Conservation (phyloP, 2,113 vertebrate species). For the Hemiscyllium ocellatum region DNA sequence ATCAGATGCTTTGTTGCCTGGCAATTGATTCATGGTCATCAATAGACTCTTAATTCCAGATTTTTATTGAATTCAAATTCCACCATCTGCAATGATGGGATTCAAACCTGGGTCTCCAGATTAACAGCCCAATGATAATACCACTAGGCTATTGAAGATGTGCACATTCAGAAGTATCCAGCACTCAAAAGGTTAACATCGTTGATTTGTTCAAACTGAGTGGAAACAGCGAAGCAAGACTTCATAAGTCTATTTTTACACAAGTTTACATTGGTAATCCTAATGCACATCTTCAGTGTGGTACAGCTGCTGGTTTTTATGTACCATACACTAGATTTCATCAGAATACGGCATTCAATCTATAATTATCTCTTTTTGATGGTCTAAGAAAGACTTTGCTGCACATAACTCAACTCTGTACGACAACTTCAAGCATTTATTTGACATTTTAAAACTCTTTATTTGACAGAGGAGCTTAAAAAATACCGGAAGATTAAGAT, state of each 20-base stretch:
- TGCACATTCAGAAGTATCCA: background rate
- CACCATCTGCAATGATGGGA: too few relatives aligned
- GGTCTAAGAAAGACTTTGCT: background rate
- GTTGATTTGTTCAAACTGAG: background rate
- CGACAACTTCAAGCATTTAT: constrained; percentile 2
- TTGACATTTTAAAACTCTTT: constrained; percentile 27
- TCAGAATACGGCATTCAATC: background rate
- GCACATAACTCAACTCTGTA: background rate
- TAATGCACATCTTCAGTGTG: background rate
- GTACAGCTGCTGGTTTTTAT: background rate
- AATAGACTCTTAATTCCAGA: too few relatives aligned
- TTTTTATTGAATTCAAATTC: too few relatives aligned
- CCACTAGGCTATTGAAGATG: background rate
- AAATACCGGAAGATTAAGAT: constrained; percentile 2
- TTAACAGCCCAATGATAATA: too few relatives aligned
- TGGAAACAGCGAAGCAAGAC: background rate
- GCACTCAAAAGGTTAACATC: background rate
- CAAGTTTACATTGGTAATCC: background rate
- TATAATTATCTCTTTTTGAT: constrained; percentile 3
- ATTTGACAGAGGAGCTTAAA: background rate
- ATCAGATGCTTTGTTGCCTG: too few relatives aligned
- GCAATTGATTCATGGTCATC: too few relatives aligned
- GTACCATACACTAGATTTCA: background rate
- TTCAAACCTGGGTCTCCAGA: too few relatives aligned
- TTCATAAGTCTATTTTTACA: background rate